Percentiles rank a stretch among this genome's conserved stretches.
phyloP scores from a whole-genome alignment of 1,140 invertebrate genomes.

The Odontomachus brunneus region DNA sequence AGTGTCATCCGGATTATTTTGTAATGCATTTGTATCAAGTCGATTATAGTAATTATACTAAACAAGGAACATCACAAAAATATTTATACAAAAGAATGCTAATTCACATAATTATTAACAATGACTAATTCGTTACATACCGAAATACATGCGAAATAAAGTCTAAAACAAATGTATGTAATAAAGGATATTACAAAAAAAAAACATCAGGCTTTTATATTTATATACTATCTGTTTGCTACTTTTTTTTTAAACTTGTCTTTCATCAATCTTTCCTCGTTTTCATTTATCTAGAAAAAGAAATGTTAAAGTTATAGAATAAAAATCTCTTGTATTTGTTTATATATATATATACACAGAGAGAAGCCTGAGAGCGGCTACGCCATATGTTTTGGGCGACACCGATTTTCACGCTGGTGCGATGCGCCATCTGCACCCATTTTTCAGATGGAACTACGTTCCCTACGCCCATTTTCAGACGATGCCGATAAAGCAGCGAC shows the following conservation, averaged over 20 bases:
- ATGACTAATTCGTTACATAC: constrained; percentile 66
- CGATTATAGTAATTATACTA: constrained; percentile 55
- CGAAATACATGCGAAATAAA: constrained; percentile 47
- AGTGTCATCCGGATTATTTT: constrained; percentile 56
- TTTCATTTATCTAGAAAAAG: no score
- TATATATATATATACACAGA: not conserved
- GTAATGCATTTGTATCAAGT: constrained; percentile 58
- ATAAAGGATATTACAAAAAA: constrained; percentile 64
- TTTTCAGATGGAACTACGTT: no score
- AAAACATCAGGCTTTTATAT: constrained; percentile 1
- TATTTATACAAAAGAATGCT: constrained; percentile 58
- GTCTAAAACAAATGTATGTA: constrained; percentile 57
- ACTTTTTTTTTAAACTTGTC: no score
- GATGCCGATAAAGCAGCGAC: no score
- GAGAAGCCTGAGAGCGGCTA: no score
- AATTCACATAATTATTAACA: constrained; percentile 64
- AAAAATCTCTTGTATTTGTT: not conserved
- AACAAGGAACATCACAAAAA: constrained; percentile 46
- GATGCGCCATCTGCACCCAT: no score
- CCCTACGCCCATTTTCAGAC: no score
- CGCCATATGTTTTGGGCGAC: no score
- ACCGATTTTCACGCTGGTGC: no score
- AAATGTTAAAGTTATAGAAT: not conserved
- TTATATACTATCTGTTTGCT: not conserved
- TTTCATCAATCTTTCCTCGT: no score